Base-by-base conservation (phyloP, 2,113 vertebrate species). In the Osmerus eperlanus region DNA sequence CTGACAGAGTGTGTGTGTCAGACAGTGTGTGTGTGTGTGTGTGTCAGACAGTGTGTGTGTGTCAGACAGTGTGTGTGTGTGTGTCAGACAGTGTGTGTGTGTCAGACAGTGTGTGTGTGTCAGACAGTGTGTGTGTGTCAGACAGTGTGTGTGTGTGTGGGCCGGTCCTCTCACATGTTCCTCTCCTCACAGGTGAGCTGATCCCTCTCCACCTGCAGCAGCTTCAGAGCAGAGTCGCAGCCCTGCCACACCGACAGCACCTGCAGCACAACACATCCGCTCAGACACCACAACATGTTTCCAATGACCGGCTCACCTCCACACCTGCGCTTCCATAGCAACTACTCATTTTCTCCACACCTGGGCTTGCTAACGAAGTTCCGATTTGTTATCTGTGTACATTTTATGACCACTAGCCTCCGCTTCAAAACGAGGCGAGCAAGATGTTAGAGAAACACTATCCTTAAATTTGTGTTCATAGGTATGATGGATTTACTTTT, bases 231-330 rank as follows among this genome's bases (percentile, higher is more conserved):
- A 78, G 93, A 93, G 71, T 94, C 77, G 76, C 88, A 77, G 72
- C 69, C 86, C 74, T 85, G 87, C 96, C 96, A 99, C 0, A 80
- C 82, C 53, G 94, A 89, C 80, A 96, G 92, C 86, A 98, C 96
- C 97, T 99, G 81, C 80, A 75, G 56, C 19, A 70, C 32, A 72
- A 61, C 51, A 32, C 61, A 28, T 56, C 41, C 28, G 59, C 59
- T 25, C 14, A n/a, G 5, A 65, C 47, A 72, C 55, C 18, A 67
- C 18, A 25, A n/a, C 28, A 18, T 15, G 3, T 60, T 19, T 28
- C 65, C 23, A 15, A 28, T 41, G n/a, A 28, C 54, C 16, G 29
- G 6, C 16, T 56, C 62, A 55, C 23, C 28, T 62, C 51, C 15
- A 28, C 32, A 36, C 32, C 32, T 36, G 4, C 32, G 32, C 32